Evolutionary conservation across 2,888 invertebrate species (phyloP).

Genomic region (Amaurobius ferox): DNA sequence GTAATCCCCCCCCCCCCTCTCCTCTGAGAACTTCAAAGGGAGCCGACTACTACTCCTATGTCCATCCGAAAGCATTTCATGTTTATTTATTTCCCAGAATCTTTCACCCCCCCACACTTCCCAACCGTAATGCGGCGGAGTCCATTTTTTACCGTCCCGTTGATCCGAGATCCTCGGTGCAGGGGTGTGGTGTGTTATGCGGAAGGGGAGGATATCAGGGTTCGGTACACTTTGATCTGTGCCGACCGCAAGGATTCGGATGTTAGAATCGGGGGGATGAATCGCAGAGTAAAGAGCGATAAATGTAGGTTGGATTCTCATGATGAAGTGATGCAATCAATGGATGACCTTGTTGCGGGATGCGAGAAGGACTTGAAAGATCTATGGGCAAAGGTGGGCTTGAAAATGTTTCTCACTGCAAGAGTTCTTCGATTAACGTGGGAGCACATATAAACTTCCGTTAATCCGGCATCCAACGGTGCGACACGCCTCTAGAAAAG

Average conservation of each 20-base stretch:
- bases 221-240: slow-evolving; percentile 51
- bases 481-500: too few species aligned
- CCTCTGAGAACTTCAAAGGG: slow-evolving; percentile 21
- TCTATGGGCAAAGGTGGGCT: too few species aligned
- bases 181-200: slow-evolving; percentile 30
- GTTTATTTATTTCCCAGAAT: slow-evolving; percentile 50
- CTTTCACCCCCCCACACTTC: slow-evolving; percentile 4
- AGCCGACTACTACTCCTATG: slow-evolving; percentile 44
- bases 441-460: too few species aligned
- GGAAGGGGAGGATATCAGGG: slow-evolving; percentile 31
- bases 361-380: too few species aligned
- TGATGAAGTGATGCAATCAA: too few species aligned
- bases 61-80: slow-evolving; percentile 58
- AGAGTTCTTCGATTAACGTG: too few species aligned
- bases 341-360: too few species aligned
- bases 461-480: too few species aligned
- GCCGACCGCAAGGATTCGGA: slow-evolving; percentile 47
- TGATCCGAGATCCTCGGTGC: background rate
- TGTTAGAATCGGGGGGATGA: background rate
- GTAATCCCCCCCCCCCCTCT: background rate
- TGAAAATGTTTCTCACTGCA: too few species aligned
- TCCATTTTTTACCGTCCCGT: slow-evolving; percentile 9
- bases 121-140: background rate
- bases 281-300: background rate
- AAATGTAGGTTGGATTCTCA: slow-evolving; percentile 1